Evolutionary conservation across 2,888 invertebrate species (phyloP).

Genomic region (Aleiodes alternator): DNA sequence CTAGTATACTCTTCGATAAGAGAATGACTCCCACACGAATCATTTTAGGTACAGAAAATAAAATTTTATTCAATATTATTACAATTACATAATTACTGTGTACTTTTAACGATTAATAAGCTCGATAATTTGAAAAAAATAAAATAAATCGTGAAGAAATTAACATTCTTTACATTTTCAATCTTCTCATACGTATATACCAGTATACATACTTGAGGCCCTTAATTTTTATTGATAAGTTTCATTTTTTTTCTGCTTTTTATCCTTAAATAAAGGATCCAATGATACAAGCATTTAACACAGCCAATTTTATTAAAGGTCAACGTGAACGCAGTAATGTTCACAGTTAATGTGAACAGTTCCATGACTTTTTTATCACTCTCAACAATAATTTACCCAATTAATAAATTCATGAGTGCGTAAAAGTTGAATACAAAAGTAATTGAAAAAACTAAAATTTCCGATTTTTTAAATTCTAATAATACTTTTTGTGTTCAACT

Average conservation of each 20-base stretch:
- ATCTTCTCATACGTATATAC: conserved; percentile 31
- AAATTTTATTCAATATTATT: conserved; percentile 36
- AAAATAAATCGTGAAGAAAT: neutral
- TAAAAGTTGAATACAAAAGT: no score
- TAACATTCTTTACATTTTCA: neutral
- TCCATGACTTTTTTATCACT: conserved; percentile 34
- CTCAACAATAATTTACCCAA: neutral
- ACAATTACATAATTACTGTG: neutral
- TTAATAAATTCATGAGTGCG: neutral
- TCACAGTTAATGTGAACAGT: conserved; percentile 32
- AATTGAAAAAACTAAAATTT: no score
- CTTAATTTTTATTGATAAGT: neutral
- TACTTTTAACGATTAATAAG: conserved; percentile 17
- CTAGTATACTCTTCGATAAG: no score
- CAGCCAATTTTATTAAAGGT: conserved; percentile 28
- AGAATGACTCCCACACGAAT: neutral
- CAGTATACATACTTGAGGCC: conserved; percentile 42
- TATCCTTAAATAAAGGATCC: conserved; percentile 8
- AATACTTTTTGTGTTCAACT: neutral
- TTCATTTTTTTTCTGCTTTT: neutral
- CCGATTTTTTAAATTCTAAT: neutral
- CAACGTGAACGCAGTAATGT: conserved; percentile 34
- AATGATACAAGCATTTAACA: conserved; percentile 1
- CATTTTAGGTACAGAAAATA: conserved; percentile 25
- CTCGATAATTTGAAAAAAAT: conserved; percentile 5